Evolutionary conservation across 1,140 invertebrate genomes (phyloP), one percentile per base, ranked within the genome.

Genomic region (Scaptodrosophila lebanonensis): DNA sequence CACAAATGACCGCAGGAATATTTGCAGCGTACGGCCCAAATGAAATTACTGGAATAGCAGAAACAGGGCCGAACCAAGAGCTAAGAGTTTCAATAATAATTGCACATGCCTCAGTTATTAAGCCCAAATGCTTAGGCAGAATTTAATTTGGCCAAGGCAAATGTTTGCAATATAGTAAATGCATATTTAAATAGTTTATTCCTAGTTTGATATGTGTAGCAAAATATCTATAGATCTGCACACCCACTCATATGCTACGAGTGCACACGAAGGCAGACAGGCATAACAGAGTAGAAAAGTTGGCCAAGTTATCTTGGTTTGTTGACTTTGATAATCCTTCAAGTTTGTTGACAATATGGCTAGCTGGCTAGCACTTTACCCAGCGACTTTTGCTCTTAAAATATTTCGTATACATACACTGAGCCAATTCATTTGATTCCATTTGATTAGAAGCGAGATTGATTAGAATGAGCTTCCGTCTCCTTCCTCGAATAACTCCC

Each of bases 301-400:
- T 3, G 3, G 13, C 3, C n/a, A 35, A 11, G n/a, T n/a, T n/a
- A n/a, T 47, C 39, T 53, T 51, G 57, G 45, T 70, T 51, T 83
- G 79, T 83, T 83, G 79, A 84, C 79, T 77, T 63, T 79, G 73
- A 73, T 84, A 84, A 84, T 79, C 79, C 69, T 48, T 84, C 79
- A 84, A 84, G 72, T 84, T 79, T 83, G 72, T 83, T 84, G 79
- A 79, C 73, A 70, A 66, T 79, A 56, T 73, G 82, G 58, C 73
- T 53, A 48, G 49, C 36, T 50, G 59, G 25, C 45, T 33, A 11
- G 3, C 12, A 33, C 32, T 33, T 3, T 33, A 20, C 15, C 25
- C 17, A 33, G 62, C 67, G 67, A 69, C 77, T 63, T 83, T 72
- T 84, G 72, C 51, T 65, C 77, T 84, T 72, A 83, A 83, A 79